Evolutionary conservation across 2,797 vertebrate genomes (phyloP).

Genomic region (Psittacula derbiana): DNA sequence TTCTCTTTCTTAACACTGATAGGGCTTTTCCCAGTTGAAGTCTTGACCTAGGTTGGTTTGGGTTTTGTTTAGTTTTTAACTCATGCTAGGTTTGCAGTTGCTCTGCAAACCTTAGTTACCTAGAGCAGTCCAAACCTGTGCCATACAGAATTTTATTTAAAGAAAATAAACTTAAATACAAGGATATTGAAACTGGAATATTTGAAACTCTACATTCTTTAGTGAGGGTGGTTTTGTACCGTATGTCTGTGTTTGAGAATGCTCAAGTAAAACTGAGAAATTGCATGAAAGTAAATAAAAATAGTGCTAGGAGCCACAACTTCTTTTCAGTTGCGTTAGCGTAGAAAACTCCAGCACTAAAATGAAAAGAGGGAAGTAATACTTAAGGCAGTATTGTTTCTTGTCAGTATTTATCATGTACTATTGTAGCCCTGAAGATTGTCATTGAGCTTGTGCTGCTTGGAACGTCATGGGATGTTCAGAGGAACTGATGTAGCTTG

Average conservation of each 20-base stretch:
- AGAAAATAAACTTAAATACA: not conserved
- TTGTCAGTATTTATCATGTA: not conserved
- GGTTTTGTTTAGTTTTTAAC: not conserved
- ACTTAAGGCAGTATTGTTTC: not conserved
- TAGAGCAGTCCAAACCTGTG: not conserved
- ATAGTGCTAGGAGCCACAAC: not conserved
- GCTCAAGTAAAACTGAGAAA: not conserved
- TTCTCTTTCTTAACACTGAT: not conserved
- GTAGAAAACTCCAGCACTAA: not conserved
- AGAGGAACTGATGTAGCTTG: not conserved
- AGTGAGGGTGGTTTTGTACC: not conserved
- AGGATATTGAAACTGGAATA: not conserved
- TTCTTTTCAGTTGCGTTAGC: not conserved
- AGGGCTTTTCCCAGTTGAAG: not conserved
- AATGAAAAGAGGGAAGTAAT: not conserved
- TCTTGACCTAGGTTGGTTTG: not conserved
- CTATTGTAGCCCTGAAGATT: not conserved
- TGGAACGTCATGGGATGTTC: not conserved
- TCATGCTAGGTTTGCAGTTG: accelerated
- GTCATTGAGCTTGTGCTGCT: not conserved
- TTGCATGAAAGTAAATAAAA: not conserved
- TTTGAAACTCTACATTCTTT: not conserved
- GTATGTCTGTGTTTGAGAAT: not conserved
- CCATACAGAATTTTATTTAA: not conserved
- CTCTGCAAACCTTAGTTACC: not conserved